Evolutionary conservation across 1,140 invertebrate genomes (phyloP).

Genomic region (Drosophila micromelanica): DNA sequence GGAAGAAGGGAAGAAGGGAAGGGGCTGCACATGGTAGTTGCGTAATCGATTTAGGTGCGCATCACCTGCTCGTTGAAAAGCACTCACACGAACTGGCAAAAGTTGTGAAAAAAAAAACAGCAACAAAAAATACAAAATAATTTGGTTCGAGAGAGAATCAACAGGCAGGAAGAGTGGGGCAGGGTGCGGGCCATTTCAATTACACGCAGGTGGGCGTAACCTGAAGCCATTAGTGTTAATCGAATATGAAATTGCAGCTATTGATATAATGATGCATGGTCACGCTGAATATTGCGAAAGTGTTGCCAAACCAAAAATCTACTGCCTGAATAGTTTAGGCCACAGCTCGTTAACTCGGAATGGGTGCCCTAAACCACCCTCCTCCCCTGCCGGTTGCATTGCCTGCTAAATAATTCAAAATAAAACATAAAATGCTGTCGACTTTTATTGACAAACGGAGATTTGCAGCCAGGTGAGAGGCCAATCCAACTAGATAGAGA

Average conservation of each 20-base stretch:
- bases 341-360: conserved; percentile 21
- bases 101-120: conserved; percentile 1
- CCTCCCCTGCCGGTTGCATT: neutral
- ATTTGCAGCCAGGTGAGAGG: conserved; percentile 25
- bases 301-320: conserved; percentile 29
- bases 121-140: conserved; percentile 12
- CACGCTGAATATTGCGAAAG: conserved; percentile 11
- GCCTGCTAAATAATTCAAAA: conserved; percentile 40
- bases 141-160: conserved; percentile 14
- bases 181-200: conserved; percentile 39
- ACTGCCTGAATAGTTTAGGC: conserved; percentile 25
- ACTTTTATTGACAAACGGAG: conserved; percentile 54
- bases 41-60: conserved; percentile 79
- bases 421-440: conserved; percentile 47
- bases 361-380: neutral
- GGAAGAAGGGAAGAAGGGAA: neutral
- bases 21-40: conserved; percentile 42
- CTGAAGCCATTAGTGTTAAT: conserved; percentile 76
- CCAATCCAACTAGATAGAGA: neutral
- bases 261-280: conserved; percentile 9
- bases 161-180: conserved; percentile 11
- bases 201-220: conserved; percentile 32
- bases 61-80: conserved; percentile 46
- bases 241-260: conserved; percentile 72
- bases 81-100: conserved; percentile 29